Evolutionary conservation across 2,113 vertebrate species (phyloP), one percentile per base, ranked within the genome.

Genomic region (Heterotilapia buettikoferi): DNA sequence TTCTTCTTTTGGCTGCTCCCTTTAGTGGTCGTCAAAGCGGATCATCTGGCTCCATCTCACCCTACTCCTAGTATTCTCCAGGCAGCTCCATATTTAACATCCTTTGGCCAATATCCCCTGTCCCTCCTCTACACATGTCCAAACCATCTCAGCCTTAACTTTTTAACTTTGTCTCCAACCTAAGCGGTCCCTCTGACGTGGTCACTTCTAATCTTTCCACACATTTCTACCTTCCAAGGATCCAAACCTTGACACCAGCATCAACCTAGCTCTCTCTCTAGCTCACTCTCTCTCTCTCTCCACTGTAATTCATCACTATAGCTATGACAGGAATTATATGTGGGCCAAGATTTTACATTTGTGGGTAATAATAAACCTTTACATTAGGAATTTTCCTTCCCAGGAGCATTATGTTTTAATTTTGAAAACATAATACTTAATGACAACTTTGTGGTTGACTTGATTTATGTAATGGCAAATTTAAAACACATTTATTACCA

Each of bases 111-210:
- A 45, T 47, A 73, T 73, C 9, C 68, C 14, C 68, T 26, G 14
- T 47, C 38, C 68, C 68, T 45, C 7, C 13, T 26, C 38, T 73
- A 3, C 68, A 45, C 21, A 73, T 26, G 21, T 26, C 38, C 21
- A 45, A 5, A 10, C 68, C 68, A 73, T 26, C 40, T 47, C 68
- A 73, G 40, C 6, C 40, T 47, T 47, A 18, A 45, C 68, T 73
- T 0, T 73, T 43, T 18, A 73, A 45, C 68, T 45, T 45, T 73
- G 40, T 26, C 21, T 18, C 21, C 40, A 45, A 73, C 21, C 0
- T 73, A 45, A 73, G 5, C 40, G 0, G 1, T 26, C 38, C 7
- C 38, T 26, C 0, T 6, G 40, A 45, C 4, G 2, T 45, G 40
- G n/a, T 45, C 21, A 73, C 9, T 73, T 73, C 40, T 45, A 9